Percentiles rank a stretch among this genome's conserved stretches.
Conservation (phyloP, 2,888 invertebrate genomes). For the Halocaridina rubra region DNA sequence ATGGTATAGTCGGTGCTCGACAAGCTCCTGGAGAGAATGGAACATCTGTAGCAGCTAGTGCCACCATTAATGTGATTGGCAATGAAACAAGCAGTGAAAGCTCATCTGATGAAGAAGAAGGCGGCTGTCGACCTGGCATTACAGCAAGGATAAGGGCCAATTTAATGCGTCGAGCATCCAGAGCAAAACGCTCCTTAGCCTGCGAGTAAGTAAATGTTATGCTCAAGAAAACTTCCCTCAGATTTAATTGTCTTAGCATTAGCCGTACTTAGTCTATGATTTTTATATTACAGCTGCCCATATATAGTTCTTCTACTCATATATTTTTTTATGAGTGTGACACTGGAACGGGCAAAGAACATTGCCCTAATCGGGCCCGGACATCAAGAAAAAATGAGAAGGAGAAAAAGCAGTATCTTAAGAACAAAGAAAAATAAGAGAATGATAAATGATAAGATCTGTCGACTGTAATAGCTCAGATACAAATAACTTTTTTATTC, state of each 20-base stretch:
- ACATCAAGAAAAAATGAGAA: no score
- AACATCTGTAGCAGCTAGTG: not conserved
- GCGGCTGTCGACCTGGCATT: slow-evolving; percentile 24
- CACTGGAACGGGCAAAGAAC: no score
- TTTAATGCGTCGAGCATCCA: slow-evolving; percentile 11
- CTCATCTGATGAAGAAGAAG: slow-evolving; percentile 53
- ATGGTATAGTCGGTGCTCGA: not conserved
- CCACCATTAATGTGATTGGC: not conserved
- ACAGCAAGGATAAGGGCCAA: slow-evolving; percentile 20
- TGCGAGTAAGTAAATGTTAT: slow-evolving; percentile 44
- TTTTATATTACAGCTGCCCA: no score
- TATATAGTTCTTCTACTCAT: no score
- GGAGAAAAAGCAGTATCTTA: not conserved
- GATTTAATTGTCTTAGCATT: no score
- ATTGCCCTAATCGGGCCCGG: no score
- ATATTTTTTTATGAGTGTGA: no score
- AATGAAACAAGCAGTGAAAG: slow-evolving; percentile 43
- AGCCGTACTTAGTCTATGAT: no score
- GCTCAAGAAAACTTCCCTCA: no score
- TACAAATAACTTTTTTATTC: not conserved
- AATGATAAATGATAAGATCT: not conserved
- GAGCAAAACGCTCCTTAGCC: slow-evolving; percentile 17
- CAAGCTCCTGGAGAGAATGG: not conserved
- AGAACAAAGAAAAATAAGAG: not conserved
- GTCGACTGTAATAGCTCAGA: not conserved